A percentile compares a stretch with the other conserved stretches of the same genome.
These are phyloP conservation scores for Palythoa grandiflora DNA, from an alignment of 92 coral and sea anemone genomes.

Conservation along the genomic window DNA sequence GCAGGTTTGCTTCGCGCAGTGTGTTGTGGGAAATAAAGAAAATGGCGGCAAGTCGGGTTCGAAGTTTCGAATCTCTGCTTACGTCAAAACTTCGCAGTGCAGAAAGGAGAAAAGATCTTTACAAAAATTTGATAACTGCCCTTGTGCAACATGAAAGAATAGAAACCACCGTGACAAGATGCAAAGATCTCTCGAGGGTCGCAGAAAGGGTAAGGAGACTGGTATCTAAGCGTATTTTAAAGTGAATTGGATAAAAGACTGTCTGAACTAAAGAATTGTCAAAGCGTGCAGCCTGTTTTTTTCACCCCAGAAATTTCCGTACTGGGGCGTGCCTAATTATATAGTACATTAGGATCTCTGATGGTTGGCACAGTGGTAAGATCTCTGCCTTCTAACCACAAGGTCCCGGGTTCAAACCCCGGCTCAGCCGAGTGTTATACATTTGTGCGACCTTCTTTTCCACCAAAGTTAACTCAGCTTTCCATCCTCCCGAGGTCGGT, in stretches of 20 bases:
- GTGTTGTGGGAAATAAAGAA: slow-evolving; percentile 37
- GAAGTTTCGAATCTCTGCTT: slow-evolving; percentile 88
- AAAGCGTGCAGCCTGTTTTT: not conserved
- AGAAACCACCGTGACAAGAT: slow-evolving; percentile 93
- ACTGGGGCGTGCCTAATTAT: too few relatives aligned
- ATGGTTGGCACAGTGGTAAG: too few relatives aligned
- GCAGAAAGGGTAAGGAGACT: slow-evolving; percentile 87
- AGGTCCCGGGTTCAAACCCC: too few relatives aligned
- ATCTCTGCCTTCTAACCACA: too few relatives aligned
- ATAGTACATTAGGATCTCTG: too few relatives aligned
- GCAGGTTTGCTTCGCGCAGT: slow-evolving; percentile 27
- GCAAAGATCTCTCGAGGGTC: slow-evolving; percentile 97
- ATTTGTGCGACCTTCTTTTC: too few relatives aligned
- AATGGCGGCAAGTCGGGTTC: slow-evolving; percentile 96
- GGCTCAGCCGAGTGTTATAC: too few relatives aligned
- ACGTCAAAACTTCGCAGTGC: slow-evolving; percentile 89
- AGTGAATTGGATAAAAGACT: not conserved
- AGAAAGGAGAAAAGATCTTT: slow-evolving; percentile 84
- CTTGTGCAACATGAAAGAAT: slow-evolving; percentile 97
- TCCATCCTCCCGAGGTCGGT: too few relatives aligned
- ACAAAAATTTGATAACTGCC: slow-evolving; percentile 93
- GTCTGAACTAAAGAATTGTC: not conserved
- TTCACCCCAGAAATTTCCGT: too few relatives aligned
- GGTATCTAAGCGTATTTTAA: too few relatives aligned
- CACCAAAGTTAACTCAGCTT: too few relatives aligned